Evolutionary conservation across 1,140 invertebrate genomes (phyloP).

Genomic region (Plectrocnemia conspersa): DNA sequence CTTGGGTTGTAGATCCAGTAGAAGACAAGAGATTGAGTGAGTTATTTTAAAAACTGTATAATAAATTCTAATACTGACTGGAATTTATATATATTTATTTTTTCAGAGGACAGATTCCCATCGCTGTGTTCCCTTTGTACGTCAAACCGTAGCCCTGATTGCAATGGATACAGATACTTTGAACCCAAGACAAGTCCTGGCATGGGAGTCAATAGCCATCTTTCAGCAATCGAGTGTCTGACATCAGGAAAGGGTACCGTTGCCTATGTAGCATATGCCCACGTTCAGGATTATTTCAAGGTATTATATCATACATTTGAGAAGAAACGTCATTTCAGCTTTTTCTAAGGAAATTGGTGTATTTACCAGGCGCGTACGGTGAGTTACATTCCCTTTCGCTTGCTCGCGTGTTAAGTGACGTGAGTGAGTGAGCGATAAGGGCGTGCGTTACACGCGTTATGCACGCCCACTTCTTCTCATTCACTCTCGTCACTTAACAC

Average conservation of each 20-base stretch:
- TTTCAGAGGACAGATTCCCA: slow-evolving; percentile 40
- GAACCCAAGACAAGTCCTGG: slow-evolving; percentile 33
- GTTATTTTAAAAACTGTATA: slow-evolving; percentile 25
- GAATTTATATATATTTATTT: slow-evolving; percentile 15
- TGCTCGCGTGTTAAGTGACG: too few relatives aligned
- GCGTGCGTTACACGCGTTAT: too few relatives aligned
- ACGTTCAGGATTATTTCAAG: slow-evolving; percentile 50
- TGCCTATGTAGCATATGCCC: slow-evolving; percentile 59
- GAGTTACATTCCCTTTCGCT: too few relatives aligned
- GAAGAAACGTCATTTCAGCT: too few relatives aligned
- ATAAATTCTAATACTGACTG: slow-evolving; percentile 1
- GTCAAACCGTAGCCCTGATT: slow-evolving; percentile 36
- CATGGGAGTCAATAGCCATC: slow-evolving; percentile 50
- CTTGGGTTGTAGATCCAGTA: slow-evolving; percentile 54
- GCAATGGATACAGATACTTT: slow-evolving; percentile 33
- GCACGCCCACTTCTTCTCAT: too few relatives aligned
- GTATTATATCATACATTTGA: too few relatives aligned
- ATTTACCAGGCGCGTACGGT: too few relatives aligned
- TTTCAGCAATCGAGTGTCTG: slow-evolving; percentile 64
- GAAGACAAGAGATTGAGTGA: slow-evolving; percentile 58
- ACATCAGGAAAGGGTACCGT: slow-evolving; percentile 53
- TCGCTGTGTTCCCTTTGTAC: slow-evolving; percentile 44
- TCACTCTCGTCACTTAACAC: too few relatives aligned
- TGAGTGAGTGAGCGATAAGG: too few relatives aligned
- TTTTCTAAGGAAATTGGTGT: too few relatives aligned